A percentile compares a stretch with the other conserved stretches of the same genome.
These are phyloP conservation scores for Protonemura montana DNA, from an alignment of 2,888 invertebrate species.

Conservation along the genomic window DNA sequence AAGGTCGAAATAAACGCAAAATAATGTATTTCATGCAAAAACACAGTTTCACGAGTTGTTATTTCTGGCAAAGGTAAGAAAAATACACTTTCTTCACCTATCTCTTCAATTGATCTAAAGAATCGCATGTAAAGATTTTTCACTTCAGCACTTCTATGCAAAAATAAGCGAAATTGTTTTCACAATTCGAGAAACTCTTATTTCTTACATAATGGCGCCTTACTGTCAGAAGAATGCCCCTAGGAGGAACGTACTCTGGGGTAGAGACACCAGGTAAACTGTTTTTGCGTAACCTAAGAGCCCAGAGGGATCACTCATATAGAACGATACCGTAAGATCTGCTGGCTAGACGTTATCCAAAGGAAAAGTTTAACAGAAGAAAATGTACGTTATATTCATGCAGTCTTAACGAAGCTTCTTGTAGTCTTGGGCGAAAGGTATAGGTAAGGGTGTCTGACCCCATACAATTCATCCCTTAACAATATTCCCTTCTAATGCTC, in stretches of 20 bases:
- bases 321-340: slow-evolving; percentile 9
- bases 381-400: slow-evolving; percentile 26
- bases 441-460: slow-evolving; percentile 33
- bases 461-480: slow-evolving; percentile 31
- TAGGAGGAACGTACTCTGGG: neutral
- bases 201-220: neutral
- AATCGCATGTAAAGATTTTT: neutral
- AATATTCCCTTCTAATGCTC: neutral
- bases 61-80: slow-evolving; percentile 4
- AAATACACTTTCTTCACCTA: neutral
- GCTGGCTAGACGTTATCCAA: neutral
- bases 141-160: neutral
- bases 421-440: slow-evolving; percentile 28
- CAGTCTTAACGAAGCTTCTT: slow-evolving; percentile 33
- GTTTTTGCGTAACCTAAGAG: slow-evolving; percentile 29
- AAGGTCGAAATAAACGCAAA: neutral
- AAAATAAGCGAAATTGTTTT: slow-evolving; percentile 4
- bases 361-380: neutral
- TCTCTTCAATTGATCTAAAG: neutral
- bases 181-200: neutral
- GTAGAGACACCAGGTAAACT: slow-evolving; percentile 1
- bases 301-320: neutral
- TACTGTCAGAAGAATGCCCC: neutral
- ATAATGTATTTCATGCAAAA: neutral
- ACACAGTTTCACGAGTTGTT: neutral